Evolutionary conservation across 2,113 vertebrate genomes (phyloP).

Genomic region (human (Homo sapiens)): DNA sequence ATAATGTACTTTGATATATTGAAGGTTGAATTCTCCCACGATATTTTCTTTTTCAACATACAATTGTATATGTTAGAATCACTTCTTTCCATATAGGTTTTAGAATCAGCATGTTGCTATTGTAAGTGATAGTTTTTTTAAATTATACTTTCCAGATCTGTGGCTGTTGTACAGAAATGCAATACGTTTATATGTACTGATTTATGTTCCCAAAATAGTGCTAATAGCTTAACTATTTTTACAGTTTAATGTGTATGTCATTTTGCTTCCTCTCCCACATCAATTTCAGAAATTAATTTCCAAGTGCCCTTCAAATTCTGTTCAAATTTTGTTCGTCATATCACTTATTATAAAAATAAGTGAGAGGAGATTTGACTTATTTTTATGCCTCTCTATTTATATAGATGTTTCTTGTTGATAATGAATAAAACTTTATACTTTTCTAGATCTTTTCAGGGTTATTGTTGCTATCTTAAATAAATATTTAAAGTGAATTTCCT

Average conservation of each 20-base stretch:
- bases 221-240: background rate
- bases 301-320: background rate
- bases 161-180: background rate
- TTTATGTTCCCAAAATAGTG: background rate
- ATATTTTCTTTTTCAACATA: background rate
- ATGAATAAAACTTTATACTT: background rate
- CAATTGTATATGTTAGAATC: background rate
- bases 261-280: background rate
- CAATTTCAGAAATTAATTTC: background rate
- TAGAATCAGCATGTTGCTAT: background rate
- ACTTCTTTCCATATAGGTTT: background rate
- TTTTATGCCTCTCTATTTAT: background rate
- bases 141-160: background rate
- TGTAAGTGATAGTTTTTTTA: background rate
- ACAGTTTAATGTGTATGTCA: background rate
- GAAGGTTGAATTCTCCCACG: background rate
- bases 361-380: background rate
- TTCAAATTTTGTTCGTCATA: background rate
- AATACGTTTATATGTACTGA: background rate
- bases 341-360: background rate
- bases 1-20: background rate
- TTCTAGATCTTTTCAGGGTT: background rate
- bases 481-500: background rate
- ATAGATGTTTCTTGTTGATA: background rate
- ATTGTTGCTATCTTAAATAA: background rate